Conservation (phyloP, 2,113 vertebrate species). For the Phoxinus phoxinus region DNA sequence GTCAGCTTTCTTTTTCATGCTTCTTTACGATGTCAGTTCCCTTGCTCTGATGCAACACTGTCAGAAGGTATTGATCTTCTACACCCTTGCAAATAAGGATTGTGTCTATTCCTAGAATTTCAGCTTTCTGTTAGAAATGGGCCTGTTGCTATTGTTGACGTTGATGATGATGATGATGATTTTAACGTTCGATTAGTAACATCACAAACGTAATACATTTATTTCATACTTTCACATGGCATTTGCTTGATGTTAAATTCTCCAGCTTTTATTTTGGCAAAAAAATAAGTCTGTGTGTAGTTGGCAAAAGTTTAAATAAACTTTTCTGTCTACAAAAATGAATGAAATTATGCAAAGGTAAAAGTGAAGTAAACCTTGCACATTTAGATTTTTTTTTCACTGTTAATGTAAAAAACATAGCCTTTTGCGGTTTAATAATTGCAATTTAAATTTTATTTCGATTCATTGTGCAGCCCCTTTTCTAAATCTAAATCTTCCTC, state of each 20-base stretch:
- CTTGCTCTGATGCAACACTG: slow-evolving; percentile 32
- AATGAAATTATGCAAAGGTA: neutral
- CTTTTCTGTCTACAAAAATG: neutral
- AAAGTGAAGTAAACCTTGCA: neutral
- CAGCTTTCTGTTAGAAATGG: neutral
- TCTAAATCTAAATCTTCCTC: slow-evolving; percentile 18
- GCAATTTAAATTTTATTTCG: neutral
- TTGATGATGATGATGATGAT: no score
- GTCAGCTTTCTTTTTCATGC: slow-evolving; percentile 62
- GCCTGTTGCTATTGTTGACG: no score
- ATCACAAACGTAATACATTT: neutral
- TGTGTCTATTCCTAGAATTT: neutral
- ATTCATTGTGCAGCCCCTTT: neutral
- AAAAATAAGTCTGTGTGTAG: neutral
- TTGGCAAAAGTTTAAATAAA: neutral
- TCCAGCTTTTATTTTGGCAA: neutral
- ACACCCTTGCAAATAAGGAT: neutral
- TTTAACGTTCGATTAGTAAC: no score
- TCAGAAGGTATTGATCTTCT: slow-evolving; percentile 24
- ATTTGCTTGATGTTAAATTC: neutral
- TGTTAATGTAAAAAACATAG: neutral
- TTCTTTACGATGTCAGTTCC: slow-evolving; percentile 48
- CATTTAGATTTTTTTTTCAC: neutral
- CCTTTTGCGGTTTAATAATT: neutral
- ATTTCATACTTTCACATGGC: neutral